Evolutionary conservation across 92 coral and sea anemone species (phyloP), one percentile per base, ranked within the genome.

Genomic region (Epizoanthus illoricatus): DNA sequence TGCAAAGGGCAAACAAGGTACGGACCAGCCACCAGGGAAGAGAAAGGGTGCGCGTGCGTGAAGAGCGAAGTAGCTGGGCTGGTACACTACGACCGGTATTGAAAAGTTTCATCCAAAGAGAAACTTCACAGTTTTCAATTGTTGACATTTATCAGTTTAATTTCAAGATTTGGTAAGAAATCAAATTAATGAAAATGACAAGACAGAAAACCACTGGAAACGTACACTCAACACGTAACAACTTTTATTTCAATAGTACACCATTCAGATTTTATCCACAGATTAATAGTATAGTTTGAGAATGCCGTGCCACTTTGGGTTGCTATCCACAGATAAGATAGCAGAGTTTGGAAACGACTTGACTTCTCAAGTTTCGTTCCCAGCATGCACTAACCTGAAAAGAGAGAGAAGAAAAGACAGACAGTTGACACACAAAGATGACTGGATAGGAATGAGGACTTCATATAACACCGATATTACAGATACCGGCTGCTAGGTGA

Each of bases 311-410:
- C 70, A 71, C 60, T 63, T 45, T 64, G 54, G 28, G 81, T 75
- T 33, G 61, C 57, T 39, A 60, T 78, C 82, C 82, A 63, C 66
- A 66, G 67, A 78, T 61, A 64, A 17, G 65, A 62, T 43, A 78
- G 71, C 67, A 63, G 82, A 78, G 20, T 61, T 60, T 78, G 82
- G 82, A 78, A 78, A 78, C 82, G 71, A 78, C 71, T 63, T 43
- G 82, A 78, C 81, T 62, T 78, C 71, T 63, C 82, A 78, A 78
- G 82, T 63, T 78, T 78, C 82, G 67, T 78, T 78, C 82, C 67
- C 59, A 78, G 82, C 82, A 78, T 78, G 82, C 82, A 78, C 82
- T 78, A 78, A 78, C 82, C 82, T 78, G 82, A 64, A 57, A 61
- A 59, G 65, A 42, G 66, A 64, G 69, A 78, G 47, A 45, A 76